phyloP scores from a whole-genome alignment of 1,140 invertebrate genomes.

The Orchestia grillus region DNA sequence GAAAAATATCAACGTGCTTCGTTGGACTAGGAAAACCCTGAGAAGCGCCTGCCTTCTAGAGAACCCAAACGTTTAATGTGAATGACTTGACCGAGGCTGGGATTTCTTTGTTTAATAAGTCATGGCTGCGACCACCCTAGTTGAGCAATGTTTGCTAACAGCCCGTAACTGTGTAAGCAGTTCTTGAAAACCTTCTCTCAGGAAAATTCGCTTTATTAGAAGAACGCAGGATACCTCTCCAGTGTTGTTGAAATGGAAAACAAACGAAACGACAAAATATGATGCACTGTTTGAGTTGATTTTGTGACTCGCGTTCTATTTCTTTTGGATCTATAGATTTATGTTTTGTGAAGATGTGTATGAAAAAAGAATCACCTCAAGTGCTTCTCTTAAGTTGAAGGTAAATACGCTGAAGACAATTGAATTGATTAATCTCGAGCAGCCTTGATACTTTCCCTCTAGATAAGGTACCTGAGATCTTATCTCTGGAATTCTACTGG shows the following conservation, averaged over 20 bases:
- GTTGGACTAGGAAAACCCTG: not conserved
- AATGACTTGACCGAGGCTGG: not conserved
- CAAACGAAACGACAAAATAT: not conserved
- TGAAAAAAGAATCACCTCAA: not conserved
- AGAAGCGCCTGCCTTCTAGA: not conserved
- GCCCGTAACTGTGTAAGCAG: not conserved
- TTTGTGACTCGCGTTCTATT: not conserved
- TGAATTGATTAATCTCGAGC: not conserved
- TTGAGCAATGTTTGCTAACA: constrained; percentile 42
- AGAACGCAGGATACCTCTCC: not conserved
- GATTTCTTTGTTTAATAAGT: not conserved
- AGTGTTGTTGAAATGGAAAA: not conserved
- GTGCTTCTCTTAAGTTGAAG: not conserved
- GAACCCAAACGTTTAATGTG: not conserved
- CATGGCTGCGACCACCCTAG: not conserved
- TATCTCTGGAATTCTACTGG: not conserved
- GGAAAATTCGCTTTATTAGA: not conserved
- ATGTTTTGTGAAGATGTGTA: not conserved
- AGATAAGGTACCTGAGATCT: not conserved
- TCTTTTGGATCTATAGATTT: not conserved
- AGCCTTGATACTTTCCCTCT: not conserved
- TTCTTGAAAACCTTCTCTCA: not conserved
- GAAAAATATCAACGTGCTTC: not conserved
- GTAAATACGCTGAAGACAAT: not conserved
- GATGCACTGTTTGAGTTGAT: not conserved